A percentile compares a stretch with the other conserved stretches of the same genome.
Evolutionary conservation across 2,797 vertebrate species (phyloP).

Genomic region (Sandelia bainsii): DNA sequence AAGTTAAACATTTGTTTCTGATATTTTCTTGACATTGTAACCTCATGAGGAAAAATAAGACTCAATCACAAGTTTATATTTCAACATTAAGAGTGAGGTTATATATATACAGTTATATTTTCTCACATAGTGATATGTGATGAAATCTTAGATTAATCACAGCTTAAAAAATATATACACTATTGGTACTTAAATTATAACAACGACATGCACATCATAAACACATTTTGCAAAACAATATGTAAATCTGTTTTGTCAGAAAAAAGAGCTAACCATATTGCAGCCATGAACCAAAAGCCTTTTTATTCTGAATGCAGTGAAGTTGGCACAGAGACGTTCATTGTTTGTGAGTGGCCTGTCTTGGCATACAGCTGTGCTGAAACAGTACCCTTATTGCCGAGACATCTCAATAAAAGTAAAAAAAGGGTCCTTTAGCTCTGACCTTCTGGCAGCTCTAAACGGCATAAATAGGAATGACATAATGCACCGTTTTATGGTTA

Average conservation of each 20-base stretch:
- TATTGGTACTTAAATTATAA: slow-evolving; percentile 4
- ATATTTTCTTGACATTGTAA: slow-evolving; percentile 3
- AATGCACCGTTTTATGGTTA: slow-evolving; percentile 85
- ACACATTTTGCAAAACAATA: slow-evolving; percentile 33
- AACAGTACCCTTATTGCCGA: slow-evolving; percentile 82
- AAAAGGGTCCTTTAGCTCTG: slow-evolving; percentile 70
- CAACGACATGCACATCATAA: not conserved
- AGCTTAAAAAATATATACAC: not conserved
- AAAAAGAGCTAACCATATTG: slow-evolving; percentile 44
- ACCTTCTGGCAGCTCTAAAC: slow-evolving; percentile 82
- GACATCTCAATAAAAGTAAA: slow-evolving; percentile 81
- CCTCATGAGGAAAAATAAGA: not conserved
- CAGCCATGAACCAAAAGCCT: slow-evolving; percentile 39
- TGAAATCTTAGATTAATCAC: slow-evolving; percentile 12
- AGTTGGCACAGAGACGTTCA: slow-evolving; percentile 75
- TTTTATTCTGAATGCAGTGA: slow-evolving; percentile 42
- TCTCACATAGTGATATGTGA: not conserved
- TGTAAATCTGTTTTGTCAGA: slow-evolving; percentile 35
- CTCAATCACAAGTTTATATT: not conserved
- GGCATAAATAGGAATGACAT: slow-evolving; percentile 83
- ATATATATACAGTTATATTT: not conserved
- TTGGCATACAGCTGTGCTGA: slow-evolving; percentile 81
- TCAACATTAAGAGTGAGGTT: not conserved
- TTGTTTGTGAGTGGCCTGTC: slow-evolving; percentile 68
- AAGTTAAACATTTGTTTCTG: slow-evolving; percentile 4